These are phyloP conservation scores for Amblyornis subalaris DNA, from an alignment of 2,113 vertebrate species.

Conservation along the genomic window DNA sequence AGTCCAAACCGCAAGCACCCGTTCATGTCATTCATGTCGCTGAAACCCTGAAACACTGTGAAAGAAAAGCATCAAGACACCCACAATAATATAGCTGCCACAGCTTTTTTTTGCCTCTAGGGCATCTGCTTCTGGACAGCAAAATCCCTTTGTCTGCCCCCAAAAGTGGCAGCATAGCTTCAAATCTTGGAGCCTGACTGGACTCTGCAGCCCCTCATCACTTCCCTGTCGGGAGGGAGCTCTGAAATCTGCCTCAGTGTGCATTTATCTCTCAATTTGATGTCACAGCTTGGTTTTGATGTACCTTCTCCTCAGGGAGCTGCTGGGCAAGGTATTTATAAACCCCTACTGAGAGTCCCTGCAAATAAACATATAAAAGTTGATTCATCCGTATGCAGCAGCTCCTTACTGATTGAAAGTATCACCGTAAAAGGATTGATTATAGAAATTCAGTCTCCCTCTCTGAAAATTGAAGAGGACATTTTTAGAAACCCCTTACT, in stretches of 20 bases:
- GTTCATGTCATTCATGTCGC: not conserved
- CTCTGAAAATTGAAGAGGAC: not conserved
- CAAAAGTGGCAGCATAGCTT: not conserved
- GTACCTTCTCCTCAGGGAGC: not conserved
- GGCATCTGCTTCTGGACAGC: not conserved
- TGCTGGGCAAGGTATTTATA: slow-evolving; percentile 1
- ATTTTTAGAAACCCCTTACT: not conserved
- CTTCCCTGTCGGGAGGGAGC: not conserved
- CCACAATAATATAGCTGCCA: not conserved
- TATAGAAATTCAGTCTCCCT: not conserved
- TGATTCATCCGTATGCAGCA: not conserved
- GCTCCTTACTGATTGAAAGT: not conserved
- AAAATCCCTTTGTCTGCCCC: not conserved
- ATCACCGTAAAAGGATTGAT: not conserved
- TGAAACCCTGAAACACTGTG: not conserved
- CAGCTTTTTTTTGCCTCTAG: not conserved
- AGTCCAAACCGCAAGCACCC: not conserved
- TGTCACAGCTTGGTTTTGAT: slow-evolving; percentile 28
- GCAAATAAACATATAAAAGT: not conserved
- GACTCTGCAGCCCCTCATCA: not conserved
- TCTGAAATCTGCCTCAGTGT: not conserved
- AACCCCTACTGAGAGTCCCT: not conserved
- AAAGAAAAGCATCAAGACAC: not conserved
- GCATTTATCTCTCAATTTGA: slow-evolving; percentile 18
- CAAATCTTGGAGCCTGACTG: not conserved